These are phyloP conservation scores for Echinarachnius parma DNA, from an alignment of 53 echinoderm and acorn worm species.

Conservation along the genomic window DNA sequence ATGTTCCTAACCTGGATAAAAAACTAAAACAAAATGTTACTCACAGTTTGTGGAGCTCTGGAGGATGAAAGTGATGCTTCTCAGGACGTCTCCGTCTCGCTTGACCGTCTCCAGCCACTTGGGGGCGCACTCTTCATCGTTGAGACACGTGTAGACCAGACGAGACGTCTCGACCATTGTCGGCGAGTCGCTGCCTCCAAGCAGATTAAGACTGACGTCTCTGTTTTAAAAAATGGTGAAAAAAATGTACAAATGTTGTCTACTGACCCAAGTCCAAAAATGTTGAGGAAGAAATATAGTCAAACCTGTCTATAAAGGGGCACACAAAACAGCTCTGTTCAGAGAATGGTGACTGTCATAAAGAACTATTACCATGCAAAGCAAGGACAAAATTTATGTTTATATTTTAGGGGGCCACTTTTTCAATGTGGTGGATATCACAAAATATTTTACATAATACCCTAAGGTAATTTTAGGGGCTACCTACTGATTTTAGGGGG, in stretches of 20 bases:
- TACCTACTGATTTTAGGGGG: too few species aligned
- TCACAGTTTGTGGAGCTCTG: constrained; percentile 95
- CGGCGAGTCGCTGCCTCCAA: constrained; percentile 75
- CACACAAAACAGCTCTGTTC: too few species aligned
- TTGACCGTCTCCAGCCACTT: constrained; percentile 51
- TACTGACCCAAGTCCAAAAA: neutral
- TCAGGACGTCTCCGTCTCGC: constrained; percentile 51
- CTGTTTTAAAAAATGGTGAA: constrained; percentile 5
- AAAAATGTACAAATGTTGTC: neutral
- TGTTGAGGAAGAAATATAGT: too few species aligned
- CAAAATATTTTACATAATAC: too few species aligned
- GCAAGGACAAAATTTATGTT: too few species aligned
- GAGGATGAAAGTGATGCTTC: constrained; percentile 69
- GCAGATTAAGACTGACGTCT: constrained; percentile 50
- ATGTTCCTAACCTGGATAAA: too few species aligned
- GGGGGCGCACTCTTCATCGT: constrained; percentile 45
- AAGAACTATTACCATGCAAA: too few species aligned
- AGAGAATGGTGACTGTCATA: too few species aligned
- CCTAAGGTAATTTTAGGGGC: too few species aligned
- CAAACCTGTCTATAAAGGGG: too few species aligned
- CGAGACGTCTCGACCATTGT: constrained; percentile 82
- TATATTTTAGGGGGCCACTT: too few species aligned
- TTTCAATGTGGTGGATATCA: too few species aligned
- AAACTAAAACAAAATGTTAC: constrained; percentile 4
- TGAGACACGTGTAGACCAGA: constrained; percentile 69